These are phyloP conservation scores for Cottus gobio DNA, from an alignment of 2,113 vertebrate genomes.

Conservation along the genomic window DNA sequence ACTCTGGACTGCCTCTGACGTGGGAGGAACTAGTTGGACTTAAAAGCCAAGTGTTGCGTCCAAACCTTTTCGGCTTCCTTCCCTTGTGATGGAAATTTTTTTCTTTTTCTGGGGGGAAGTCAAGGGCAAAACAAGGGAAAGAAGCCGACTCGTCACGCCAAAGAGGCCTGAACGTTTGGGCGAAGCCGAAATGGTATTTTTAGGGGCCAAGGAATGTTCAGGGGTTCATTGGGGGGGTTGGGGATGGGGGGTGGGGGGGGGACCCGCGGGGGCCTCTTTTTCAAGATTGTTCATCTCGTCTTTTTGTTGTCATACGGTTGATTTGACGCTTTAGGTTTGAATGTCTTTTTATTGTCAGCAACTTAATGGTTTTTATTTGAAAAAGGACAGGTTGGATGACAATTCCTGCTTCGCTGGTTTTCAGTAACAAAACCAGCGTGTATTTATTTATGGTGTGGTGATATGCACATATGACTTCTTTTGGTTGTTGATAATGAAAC, in stretches of 20 bases:
- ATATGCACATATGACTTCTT: constrained; percentile 62
- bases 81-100: constrained; percentile 12
- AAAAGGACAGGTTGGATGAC: constrained; percentile 69
- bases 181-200: constrained; percentile 66
- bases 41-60: constrained; percentile 66
- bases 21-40: constrained; percentile 71
- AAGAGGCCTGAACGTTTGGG: constrained; percentile 60
- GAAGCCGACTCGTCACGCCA: constrained; percentile 31
- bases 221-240: constrained; percentile 71
- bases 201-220: constrained; percentile 80
- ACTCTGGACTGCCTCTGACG: constrained; percentile 74
- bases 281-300: constrained; percentile 81
- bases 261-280: constrained; percentile 71
- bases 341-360: constrained; percentile 78
- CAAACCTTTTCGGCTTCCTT: constrained; percentile 68
- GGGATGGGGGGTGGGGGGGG: neutral
- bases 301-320: constrained; percentile 65
- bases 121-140: constrained; percentile 13
- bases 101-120: neutral
- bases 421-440: constrained; percentile 52
- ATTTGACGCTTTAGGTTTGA: constrained; percentile 80
- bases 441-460: constrained; percentile 68
- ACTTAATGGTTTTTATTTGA: constrained; percentile 62
- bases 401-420: constrained; percentile 57
- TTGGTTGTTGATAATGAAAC: constrained; percentile 50